phyloP scores from a whole-genome alignment of 1,140 invertebrate genomes.

The Bombus affinis region DNA sequence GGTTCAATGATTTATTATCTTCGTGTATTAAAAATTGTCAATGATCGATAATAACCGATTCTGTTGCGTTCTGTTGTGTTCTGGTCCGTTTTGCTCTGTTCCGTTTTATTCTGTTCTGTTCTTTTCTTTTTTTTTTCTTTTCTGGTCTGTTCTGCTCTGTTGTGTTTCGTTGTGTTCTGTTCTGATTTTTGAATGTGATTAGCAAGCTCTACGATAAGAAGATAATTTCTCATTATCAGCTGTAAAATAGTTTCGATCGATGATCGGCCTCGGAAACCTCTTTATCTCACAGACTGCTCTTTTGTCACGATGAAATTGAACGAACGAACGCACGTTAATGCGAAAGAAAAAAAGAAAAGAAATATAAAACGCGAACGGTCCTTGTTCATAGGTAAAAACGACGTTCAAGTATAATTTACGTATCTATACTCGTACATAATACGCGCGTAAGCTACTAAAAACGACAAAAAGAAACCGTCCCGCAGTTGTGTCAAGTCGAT shows the following conservation, averaged over 20 bases:
- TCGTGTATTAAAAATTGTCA: too few species aligned
- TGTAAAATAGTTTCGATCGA: neutral
- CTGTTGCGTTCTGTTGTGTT: too few species aligned
- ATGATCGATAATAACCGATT: too few species aligned
- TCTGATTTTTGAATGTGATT: too few species aligned
- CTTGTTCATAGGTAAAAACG: conserved; percentile 36
- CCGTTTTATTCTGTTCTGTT: too few species aligned
- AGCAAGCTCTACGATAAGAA: neutral
- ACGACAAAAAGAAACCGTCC: conserved; percentile 57
- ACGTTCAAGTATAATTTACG: conserved; percentile 56
- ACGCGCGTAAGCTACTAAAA: conserved; percentile 31
- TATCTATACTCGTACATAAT: conserved; percentile 39
- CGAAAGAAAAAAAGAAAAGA: neutral
- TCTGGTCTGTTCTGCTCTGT: too few species aligned
- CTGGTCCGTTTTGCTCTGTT: fast-evolving
- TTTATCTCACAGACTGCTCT: conserved; percentile 58
- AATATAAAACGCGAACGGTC: conserved; percentile 10
- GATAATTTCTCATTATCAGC: neutral
- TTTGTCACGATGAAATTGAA: conserved; percentile 42
- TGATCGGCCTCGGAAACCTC: conserved; percentile 19
- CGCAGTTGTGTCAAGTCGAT: conserved; percentile 55
- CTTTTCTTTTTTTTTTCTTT: fast-evolving
- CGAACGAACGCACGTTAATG: conserved; percentile 42
- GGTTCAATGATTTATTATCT: too few species aligned
- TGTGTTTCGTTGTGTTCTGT: too few species aligned